Percentiles rank a stretch among this genome's conserved stretches.
Evolutionary conservation across 2,888 invertebrate genomes (phyloP).

Genomic region (Brachypterus glaber): DNA sequence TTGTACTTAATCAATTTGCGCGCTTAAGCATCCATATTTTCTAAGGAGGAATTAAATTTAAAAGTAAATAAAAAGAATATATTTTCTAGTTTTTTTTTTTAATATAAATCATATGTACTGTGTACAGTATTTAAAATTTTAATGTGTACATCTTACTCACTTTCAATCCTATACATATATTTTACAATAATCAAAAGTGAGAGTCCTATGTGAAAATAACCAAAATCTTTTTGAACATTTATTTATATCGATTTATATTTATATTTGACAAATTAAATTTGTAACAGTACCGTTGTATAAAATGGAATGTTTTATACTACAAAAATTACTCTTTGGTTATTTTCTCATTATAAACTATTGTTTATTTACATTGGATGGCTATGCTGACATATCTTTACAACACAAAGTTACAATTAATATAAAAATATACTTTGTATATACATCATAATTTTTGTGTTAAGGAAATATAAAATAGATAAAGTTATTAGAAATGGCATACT

Average conservation of each 20-base stretch:
- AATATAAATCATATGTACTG: constrained; percentile 30
- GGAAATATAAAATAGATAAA: too few species aligned
- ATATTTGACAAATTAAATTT: constrained; percentile 10
- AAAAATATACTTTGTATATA: constrained; percentile 24
- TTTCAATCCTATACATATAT: constrained; percentile 28
- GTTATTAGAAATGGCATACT: too few species aligned
- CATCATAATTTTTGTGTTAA: too few species aligned
- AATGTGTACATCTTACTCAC: constrained; percentile 33
- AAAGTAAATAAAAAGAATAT: constrained; percentile 9
- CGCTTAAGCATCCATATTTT: too few species aligned
- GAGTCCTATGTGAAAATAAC: constrained; percentile 35
- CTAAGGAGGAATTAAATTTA: not conserved
- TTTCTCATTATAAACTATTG: constrained; percentile 30
- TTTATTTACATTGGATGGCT: constrained; percentile 33
- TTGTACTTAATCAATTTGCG: too few species aligned
- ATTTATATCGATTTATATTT: constrained; percentile 8
- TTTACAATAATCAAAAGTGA: constrained; percentile 30
- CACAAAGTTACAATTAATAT: constrained; percentile 13
- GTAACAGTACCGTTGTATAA: constrained; percentile 28
- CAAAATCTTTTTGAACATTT: constrained; percentile 20
- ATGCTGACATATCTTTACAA: constrained; percentile 38
- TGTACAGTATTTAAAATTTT: constrained; percentile 29
- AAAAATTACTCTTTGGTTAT: constrained; percentile 31
- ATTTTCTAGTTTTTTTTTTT: constrained; percentile 16
- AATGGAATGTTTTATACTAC: constrained; percentile 37